Base-by-base conservation (phyloP, 2,113 vertebrate genomes). In the Psammodynastes pulverulentus region DNA sequence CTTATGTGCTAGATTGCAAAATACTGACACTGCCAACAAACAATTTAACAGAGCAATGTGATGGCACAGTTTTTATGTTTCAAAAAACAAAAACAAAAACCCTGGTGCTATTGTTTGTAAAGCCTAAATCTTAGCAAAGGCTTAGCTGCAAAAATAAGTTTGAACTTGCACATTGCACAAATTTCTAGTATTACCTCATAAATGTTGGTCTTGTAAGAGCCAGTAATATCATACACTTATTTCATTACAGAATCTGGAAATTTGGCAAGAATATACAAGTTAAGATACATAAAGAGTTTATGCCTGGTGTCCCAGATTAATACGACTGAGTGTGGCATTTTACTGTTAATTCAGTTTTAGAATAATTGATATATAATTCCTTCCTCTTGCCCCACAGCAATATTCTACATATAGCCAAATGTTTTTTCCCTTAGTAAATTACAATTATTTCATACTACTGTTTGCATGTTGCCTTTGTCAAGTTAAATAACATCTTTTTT, bases 51-150 rank as follows among this genome's bases (percentile, higher is more conserved):
- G 94, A 94, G 92, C 93, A 84, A 17, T 94, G 88, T 95, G 95
- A 95, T 97, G 96, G 96, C 95, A 93, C 93, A 93, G 95, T 94
- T 94, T 93, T 92, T 34, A 96, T 96, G 93, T 89, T 94, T 93
- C 89, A 96, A 95, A 96, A 94, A 94, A 56, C 88, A 58, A 86
- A 95, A 94, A n/a, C n/a, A n/a, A n/a, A 53, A 13, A 0, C 17
- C 52, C 17, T 96, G 94, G 96, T 54, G 26, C 87, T 94, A 95
- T 95, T 92, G 29, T 95, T 95, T 94, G 90, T 1, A 96, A 52
- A 94, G 93, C 93, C 94, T 53, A 91, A 52, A 15, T 52, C 84
- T 91, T 92, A 92, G 56, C 67, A 96, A 94, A 85, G 90, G 92
- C 46, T 89, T 17, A 87, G 90, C 90, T 93, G 91, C 92, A 93